phyloP scores from a whole-genome alignment of 2,888 invertebrate species.

The Pammene aurita region DNA sequence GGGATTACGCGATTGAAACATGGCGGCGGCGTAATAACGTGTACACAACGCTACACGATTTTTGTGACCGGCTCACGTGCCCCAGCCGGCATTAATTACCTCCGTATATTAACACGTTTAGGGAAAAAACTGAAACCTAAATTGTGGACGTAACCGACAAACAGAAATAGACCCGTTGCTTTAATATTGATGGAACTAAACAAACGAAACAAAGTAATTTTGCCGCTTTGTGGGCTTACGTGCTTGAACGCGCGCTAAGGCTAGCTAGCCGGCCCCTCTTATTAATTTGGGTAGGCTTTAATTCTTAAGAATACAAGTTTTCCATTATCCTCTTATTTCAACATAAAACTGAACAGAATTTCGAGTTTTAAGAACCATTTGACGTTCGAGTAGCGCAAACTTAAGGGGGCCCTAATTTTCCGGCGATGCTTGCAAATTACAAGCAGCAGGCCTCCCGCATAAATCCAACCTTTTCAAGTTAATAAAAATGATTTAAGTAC shows the following conservation, averaged over 20 bases:
- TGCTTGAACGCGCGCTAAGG: background rate
- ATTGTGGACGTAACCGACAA: slow-evolving; percentile 18
- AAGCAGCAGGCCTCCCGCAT: slow-evolving; percentile 65
- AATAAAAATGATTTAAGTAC: slow-evolving; percentile 81
- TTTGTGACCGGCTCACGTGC: slow-evolving; percentile 39
- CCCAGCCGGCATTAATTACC: slow-evolving; percentile 36
- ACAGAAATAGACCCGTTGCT: slow-evolving; percentile 7
- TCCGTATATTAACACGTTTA: slow-evolving; percentile 31
- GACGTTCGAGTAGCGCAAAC: slow-evolving; percentile 44
- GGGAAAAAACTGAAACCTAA: slow-evolving; percentile 20
- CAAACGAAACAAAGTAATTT: slow-evolving; percentile 28
- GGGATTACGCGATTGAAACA: slow-evolving; percentile 55
- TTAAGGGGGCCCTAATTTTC: slow-evolving; percentile 57
- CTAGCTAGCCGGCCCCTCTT: slow-evolving; percentile 1
- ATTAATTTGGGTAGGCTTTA: slow-evolving; percentile 23
- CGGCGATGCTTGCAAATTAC: slow-evolving; percentile 64
- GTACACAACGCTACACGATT: slow-evolving; percentile 34
- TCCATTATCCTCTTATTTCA: slow-evolving; percentile 33
- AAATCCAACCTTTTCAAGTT: slow-evolving; percentile 79
- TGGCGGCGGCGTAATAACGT: slow-evolving; percentile 43
- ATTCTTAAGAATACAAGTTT: slow-evolving; percentile 40
- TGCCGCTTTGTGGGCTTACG: slow-evolving; percentile 5
- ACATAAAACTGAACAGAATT: slow-evolving; percentile 31
- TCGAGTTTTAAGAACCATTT: slow-evolving; percentile 39
- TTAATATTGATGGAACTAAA: slow-evolving; percentile 23